Base-by-base conservation (phyloP, 2,797 vertebrate genomes). In the Sebastes trivittatus region DNA sequence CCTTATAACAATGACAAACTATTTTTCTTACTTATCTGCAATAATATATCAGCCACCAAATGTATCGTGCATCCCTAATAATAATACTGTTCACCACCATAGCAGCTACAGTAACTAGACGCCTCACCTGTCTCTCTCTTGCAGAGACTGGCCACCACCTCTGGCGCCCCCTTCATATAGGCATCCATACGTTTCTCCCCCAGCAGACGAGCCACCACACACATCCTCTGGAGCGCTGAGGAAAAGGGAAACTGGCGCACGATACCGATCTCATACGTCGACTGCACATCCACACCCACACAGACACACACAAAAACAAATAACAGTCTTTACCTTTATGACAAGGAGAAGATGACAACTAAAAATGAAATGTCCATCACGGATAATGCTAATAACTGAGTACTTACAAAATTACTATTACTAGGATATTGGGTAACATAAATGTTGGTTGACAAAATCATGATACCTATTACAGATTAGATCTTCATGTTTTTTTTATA, bases 181-280 rank as follows among this genome's bases (percentile, higher is more conserved):
- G 98, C 97, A 49, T 99, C 97, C 98, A 99, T 99, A 46, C 96
- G 96, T 87, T 97, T 98, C 86, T 98, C 97, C 29, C 98, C 98
- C 0, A 99, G 94, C 66, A 96, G 94, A 83, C 97, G 96, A 1
- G 96, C 95, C 69, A 99, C 96, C 7, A 99, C 98, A 61, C 96
- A 96, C 98, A 99, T 99, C 71, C 98, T 97, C 92, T 99, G 98
- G 80, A 98, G 80, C 7, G 95, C 97, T 5, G 98, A 99, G 55
- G 98, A 99, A 93, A 99, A 99, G 1, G 98, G 98, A 87, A 99
- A 99, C 95, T 99, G 98, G 7, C 97, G 97, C 59, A 99, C 98
- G 0, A 99, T 98, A 81, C 98, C 98, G 8, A 99, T 98, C 90
- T 99, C 98, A 76, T 99, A 98, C 52, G 93, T 87, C 1, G 95